Conservation (phyloP, 64 coral and sea anemone species). For the Dendronephthya gigantea region DNA sequence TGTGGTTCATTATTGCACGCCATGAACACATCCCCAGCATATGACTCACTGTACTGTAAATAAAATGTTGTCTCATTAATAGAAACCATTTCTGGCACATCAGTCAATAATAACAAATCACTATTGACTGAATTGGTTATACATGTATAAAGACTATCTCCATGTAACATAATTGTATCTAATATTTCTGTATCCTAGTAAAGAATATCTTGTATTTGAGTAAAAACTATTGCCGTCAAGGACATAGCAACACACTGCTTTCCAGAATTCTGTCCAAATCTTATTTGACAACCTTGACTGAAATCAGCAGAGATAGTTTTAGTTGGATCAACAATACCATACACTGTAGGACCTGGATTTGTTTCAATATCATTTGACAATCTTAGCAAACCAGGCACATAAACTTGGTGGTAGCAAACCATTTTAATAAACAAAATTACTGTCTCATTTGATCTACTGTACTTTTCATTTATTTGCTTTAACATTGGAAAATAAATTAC, state of each 20-base stretch:
- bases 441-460: no score
- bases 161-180: neutral
- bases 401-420: neutral
- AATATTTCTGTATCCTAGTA: neutral
- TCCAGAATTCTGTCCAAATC: neutral
- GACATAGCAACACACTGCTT: conserved; percentile 5
- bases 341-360: neutral
- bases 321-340: neutral
- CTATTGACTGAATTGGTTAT: neutral
- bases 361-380: neutral
- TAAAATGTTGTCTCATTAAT: neutral
- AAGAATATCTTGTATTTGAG: neutral
- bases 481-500: no score
- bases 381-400: neutral
- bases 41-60: neutral
- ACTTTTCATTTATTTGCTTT: no score
- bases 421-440: no score
- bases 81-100: neutral
- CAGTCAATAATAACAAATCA: neutral
- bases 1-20: neutral
- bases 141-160: neutral
- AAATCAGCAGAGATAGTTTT: neutral
- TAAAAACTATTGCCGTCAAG: neutral
- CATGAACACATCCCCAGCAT: neutral
- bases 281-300: neutral